Percentiles rank a stretch among this genome's conserved stretches.
Evolutionary conservation across 2,113 vertebrate species (phyloP).

Genomic region (Coryphaenoides rupestris): DNA sequence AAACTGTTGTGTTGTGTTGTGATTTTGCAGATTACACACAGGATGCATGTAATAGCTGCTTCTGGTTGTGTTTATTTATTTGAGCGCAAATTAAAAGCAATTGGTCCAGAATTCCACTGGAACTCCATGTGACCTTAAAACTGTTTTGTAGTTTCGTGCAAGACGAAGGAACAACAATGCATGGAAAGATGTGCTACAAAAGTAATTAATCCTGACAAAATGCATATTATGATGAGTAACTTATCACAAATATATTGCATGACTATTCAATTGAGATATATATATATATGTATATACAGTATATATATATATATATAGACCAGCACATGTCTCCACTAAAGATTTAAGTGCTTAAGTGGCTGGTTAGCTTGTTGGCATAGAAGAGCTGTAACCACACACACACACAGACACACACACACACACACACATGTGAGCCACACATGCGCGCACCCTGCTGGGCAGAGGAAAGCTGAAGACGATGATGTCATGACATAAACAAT

Average conservation of each 20-base stretch:
- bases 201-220: not conserved
- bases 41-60: not conserved
- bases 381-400: slow-evolving; percentile 34
- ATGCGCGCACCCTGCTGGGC: slow-evolving; percentile 52
- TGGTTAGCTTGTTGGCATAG: slow-evolving; percentile 45
- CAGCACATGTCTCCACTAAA: slow-evolving; percentile 65
- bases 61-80: not conserved
- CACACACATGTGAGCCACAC: slow-evolving; percentile 4
- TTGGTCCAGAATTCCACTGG: not conserved
- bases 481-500: slow-evolving; percentile 78
- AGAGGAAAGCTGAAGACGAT: slow-evolving; percentile 72
- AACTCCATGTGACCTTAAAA: not conserved
- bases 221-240: not conserved
- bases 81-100: not conserved
- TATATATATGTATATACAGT: not conserved
- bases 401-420: slow-evolving; percentile 10
- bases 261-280: not conserved
- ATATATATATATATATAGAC: slow-evolving; percentile 11
- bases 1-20: too few species aligned
- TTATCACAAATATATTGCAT: not conserved
- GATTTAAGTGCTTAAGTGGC: slow-evolving; percentile 53
- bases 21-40: not conserved
- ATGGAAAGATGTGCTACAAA: not conserved
- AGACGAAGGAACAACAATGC: too few species aligned
- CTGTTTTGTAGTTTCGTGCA: not conserved